phyloP scores from a whole-genome alignment of 2,113 vertebrate genomes.

The Heptranchias perlo region DNA sequence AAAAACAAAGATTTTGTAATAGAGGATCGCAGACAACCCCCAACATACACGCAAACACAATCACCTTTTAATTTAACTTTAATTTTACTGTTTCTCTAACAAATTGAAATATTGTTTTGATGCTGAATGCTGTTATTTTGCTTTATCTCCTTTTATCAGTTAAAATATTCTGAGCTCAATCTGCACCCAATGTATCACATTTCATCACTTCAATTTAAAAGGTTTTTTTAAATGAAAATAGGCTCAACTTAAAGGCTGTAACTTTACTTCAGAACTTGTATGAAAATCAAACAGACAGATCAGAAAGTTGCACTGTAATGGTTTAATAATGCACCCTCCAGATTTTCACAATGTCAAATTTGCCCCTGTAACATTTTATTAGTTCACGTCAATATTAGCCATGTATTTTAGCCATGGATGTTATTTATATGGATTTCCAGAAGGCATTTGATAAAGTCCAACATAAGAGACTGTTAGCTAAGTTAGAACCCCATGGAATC shows the following conservation, averaged over 20 bases:
- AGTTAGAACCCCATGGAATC: too few species aligned
- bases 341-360: background rate
- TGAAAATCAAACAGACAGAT: background rate
- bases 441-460: too few species aligned
- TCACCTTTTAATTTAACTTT: background rate
- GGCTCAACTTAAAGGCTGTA: background rate
- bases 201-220: background rate
- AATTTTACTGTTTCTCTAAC: background rate
- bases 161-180: background rate
- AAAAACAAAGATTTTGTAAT: background rate
- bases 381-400: background rate
- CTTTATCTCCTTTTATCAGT: background rate
- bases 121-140: background rate
- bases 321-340: background rate
- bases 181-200: background rate
- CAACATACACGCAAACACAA: background rate
- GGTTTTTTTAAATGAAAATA: background rate
- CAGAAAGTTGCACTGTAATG: background rate
- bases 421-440: too few species aligned
- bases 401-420: too few species aligned
- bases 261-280: background rate
- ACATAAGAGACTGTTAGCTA: too few species aligned
- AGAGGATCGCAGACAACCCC: too few species aligned
- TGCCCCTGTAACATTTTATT: background rate
- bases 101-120: background rate